phyloP scores from a whole-genome alignment of 2,888 invertebrate species.

The Heliconius ethilla region DNA sequence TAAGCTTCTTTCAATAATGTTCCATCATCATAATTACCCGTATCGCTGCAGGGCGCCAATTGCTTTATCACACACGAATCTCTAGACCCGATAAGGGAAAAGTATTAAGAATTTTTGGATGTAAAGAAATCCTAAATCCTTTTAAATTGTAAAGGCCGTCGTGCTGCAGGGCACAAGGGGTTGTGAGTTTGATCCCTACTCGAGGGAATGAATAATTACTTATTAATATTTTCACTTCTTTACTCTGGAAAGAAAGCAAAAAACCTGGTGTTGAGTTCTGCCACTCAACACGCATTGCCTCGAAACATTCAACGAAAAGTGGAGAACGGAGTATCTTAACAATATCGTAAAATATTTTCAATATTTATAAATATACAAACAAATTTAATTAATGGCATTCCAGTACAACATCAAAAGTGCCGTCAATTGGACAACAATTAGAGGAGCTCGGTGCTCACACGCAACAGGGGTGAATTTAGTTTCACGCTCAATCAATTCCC shows the following conservation, averaged over 20 bases:
- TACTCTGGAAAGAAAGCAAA: no score
- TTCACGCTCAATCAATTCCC: slow-evolving; percentile 81
- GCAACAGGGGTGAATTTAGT: slow-evolving; percentile 79
- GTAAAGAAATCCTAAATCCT: neutral
- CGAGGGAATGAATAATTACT: no score
- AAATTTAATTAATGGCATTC: slow-evolving; percentile 53
- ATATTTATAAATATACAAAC: slow-evolving; percentile 13
- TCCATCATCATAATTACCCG: slow-evolving; percentile 73
- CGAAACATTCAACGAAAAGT: no score
- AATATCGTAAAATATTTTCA: slow-evolving; percentile 25
- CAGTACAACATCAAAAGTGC: slow-evolving; percentile 54
- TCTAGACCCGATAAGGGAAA: slow-evolving; percentile 30
- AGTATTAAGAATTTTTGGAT: neutral
- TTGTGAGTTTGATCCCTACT: no score
- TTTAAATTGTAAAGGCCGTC: no score
- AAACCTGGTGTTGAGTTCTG: no score
- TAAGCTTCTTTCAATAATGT: slow-evolving; percentile 49
- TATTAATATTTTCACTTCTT: no score
- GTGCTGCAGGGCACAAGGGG: no score
- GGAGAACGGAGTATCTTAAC: no score
- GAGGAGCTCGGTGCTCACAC: slow-evolving; percentile 55
- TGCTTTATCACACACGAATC: slow-evolving; percentile 64
- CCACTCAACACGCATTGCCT: no score
- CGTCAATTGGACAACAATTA: slow-evolving; percentile 77
- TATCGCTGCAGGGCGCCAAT: slow-evolving; percentile 75